Evolutionary conservation across 2,113 vertebrate genomes (phyloP).

Genomic region (Etheostoma cragini): DNA sequence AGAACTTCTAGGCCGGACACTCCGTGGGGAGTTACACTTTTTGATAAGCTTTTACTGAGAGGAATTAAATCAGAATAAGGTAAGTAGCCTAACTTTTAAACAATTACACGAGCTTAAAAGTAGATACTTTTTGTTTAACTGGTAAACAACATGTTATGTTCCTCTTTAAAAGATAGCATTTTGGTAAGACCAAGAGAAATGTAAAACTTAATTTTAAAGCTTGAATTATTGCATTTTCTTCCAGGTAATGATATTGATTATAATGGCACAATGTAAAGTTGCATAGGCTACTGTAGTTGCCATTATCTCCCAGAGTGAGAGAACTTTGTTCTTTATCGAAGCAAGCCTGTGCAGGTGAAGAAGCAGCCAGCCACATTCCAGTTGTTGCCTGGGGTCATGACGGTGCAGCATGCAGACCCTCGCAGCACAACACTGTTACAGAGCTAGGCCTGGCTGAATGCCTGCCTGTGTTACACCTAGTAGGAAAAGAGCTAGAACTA

Average conservation of each 20-base stretch:
- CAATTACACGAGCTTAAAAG: not conserved
- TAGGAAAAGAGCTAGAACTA: not conserved
- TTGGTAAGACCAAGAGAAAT: too few relatives aligned
- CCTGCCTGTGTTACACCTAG: constrained; percentile 27
- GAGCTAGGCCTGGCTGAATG: constrained; percentile 7
- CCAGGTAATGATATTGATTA: not conserved
- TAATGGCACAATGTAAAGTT: not conserved
- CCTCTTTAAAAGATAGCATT: not conserved
- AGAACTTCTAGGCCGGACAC: constrained; percentile 26
- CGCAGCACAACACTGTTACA: constrained; percentile 19
- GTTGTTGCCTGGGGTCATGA: constrained; percentile 49
- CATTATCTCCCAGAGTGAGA: constrained; percentile 24
- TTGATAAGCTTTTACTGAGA: not conserved
- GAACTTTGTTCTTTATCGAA: constrained; percentile 51
- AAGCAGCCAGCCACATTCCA: constrained; percentile 78
- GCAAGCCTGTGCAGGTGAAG: constrained; percentile 83
- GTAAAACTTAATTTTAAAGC: not conserved
- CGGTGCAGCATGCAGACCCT: constrained; percentile 60
- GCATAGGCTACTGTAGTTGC: not conserved
- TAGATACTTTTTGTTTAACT: not conserved
- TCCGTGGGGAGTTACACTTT: constrained; percentile 36
- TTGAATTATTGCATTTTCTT: not conserved
- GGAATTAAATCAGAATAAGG: constrained; percentile 40
- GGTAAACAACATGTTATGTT: not conserved
- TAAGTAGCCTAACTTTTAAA: constrained; percentile 41